phyloP scores from a whole-genome alignment of 2,797 vertebrate species.

The Manis crassicaudata region DNA sequence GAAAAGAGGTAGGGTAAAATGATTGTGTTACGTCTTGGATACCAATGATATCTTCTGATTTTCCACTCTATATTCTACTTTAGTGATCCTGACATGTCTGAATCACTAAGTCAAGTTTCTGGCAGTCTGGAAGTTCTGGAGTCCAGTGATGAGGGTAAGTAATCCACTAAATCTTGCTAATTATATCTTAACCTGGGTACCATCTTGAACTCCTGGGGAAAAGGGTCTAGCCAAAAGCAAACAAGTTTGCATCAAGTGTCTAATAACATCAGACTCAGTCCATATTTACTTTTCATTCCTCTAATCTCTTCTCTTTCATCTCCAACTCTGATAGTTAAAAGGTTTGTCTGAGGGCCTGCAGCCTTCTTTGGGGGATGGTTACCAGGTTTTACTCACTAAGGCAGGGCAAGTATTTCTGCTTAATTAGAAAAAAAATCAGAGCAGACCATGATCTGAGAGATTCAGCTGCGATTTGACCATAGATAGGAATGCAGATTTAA shows the following conservation, averaged over 20 bases:
- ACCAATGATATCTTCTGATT: not conserved
- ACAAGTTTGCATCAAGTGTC: conserved; percentile 16
- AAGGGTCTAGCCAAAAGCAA: conserved; percentile 4
- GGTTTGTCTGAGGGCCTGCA: not conserved
- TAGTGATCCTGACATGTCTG: conserved; percentile 53
- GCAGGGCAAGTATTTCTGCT: conserved; percentile 20
- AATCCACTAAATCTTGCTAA: not conserved
- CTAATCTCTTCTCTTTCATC: not conserved
- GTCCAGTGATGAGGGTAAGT: conserved; percentile 68
- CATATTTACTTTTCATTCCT: conserved; percentile 22
- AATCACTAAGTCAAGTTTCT: not conserved
- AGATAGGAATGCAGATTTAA: conserved; percentile 41
- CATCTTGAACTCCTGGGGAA: not conserved
- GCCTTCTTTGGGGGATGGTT: not conserved
- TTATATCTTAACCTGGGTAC: not conserved
- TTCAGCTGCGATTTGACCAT: not conserved
- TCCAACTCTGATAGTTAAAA: not conserved
- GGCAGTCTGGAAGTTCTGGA: conserved; percentile 46
- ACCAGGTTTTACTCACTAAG: conserved; percentile 1
- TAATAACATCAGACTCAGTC: not conserved
- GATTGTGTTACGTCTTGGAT: not conserved
- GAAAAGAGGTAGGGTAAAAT: not conserved
- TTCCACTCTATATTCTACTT: conserved; percentile 49
- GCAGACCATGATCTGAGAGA: not conserved
- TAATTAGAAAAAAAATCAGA: conserved; percentile 11